Evolutionary conservation across 2,113 vertebrate genomes (phyloP), one percentile per base, ranked within the genome.

Genomic region (Rhabdornis inornatus): DNA sequence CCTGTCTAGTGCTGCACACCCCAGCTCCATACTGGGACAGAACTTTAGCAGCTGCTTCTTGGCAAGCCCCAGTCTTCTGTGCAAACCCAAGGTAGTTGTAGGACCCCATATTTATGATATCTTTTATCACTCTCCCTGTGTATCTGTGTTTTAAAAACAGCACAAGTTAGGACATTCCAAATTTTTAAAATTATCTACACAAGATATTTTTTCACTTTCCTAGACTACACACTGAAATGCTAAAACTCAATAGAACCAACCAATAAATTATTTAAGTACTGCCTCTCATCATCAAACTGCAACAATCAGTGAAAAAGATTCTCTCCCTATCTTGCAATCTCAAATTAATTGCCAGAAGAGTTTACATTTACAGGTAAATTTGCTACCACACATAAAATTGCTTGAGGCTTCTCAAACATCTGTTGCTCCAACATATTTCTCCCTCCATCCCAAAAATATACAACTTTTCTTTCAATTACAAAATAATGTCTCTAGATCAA

Each of bases 41-140:
- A 92, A 98, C 93, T 75, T 97, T 87, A 17, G 98, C 49, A 35
- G 99, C 98, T 89, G 98, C 98, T 64, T 99, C 97, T 22, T 98
- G 98, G 95, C 99, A 99, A 39, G 97, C 31, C 13, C 99, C 99
- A 31, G 70, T 81, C 69, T 98, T 99, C 94, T 99, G 98, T 42
- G 99, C 99, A 96, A 99, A 99, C 95, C 99, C 99, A 69, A 99
- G 98, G 97, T 99, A 99, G 96, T 99, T 99, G 97, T 99, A 99
- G 7, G 99, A 99, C 68, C 99, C 99, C 99, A 99, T 99, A 90
- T 99, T 99, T 97, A 99, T 99, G 83, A 99, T 98, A 57, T 95
- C 98, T 95, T 99, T 99, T 96, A 99, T 98, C 89, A 99, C 97
- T 95, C 96, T 98, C 59, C 99, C 99, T 2, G 99, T 99, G 92